Base-by-base conservation (phyloP, 2,888 invertebrate species). In the Dilophus febrilis region DNA sequence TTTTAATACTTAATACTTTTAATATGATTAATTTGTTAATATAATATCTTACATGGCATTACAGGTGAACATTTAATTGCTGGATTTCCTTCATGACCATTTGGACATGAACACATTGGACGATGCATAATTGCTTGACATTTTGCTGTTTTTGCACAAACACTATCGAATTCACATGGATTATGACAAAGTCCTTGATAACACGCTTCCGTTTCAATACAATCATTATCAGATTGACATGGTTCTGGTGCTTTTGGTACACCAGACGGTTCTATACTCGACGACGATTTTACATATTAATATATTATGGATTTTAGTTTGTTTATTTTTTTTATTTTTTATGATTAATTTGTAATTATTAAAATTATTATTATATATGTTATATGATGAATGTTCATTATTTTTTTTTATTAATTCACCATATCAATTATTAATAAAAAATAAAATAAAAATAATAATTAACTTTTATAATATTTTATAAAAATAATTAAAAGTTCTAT, bases 91-190 rank as follows among this genome's bases (percentile, higher is more conserved):
- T 81, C 80, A 57, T 77, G 76, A 56, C 78, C 83, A 51, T 74
- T 73, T 27, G 82, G 80, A 63, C 83, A 84, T 54, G 74, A 76
- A 65, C 84, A 84, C 65, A 81, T 75, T 44, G 84, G 82, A 57
- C 79, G 75, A 68, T 85, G 85, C 68, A 79, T 78, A 67, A 80
- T 74, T 50, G 80, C 80, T 54, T 74, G 74, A 61, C 85, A 86
- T 56, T 75, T 74, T 49, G 84, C 82, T 61, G 76, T 75, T 48
- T 68, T 57, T 49, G 77, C 79, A 66, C 84, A 85, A 47, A 76
- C 72, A 61, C 74, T 76, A 57, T 75, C 74, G 72, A 85, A 74
- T 61, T 80, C 80, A 65, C 85, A 86, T 50, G 84, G 84, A 64
- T 84, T 76, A 61, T 78, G 77, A 65, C 85, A 86, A 52, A 74